Conservation (phyloP, 2,113 vertebrate species). For the Pomatostomus ruficeps region DNA sequence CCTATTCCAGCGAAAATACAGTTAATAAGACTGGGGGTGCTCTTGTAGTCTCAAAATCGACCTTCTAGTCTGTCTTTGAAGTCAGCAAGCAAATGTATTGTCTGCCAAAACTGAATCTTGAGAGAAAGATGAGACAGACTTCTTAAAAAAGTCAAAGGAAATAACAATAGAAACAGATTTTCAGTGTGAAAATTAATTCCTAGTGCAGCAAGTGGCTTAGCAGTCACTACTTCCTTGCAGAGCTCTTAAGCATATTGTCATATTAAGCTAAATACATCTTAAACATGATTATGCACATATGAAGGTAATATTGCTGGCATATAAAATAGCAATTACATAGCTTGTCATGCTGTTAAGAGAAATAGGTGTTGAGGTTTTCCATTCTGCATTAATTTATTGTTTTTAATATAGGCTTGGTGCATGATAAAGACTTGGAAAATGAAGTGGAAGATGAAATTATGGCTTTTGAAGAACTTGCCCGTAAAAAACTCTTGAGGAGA, state of each 20-base stretch:
- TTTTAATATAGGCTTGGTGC: slow-evolving; percentile 42
- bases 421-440: slow-evolving; percentile 58
- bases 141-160: neutral
- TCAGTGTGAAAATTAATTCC: neutral
- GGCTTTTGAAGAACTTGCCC: slow-evolving; percentile 70
- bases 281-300: neutral
- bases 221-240: neutral
- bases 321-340: neutral
- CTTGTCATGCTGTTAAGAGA: neutral
- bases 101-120: neutral
- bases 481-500: slow-evolving; percentile 46
- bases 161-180: neutral
- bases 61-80: neutral
- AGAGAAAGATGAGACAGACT: neutral
- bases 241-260: neutral
- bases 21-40: neutral
- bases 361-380: neutral
- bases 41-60: neutral
- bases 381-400: neutral
- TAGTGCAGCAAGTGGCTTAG: neutral
- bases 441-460: slow-evolving; percentile 68
- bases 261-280: neutral
- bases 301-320: neutral
- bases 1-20: neutral
- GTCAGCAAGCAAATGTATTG: neutral